phyloP scores from a whole-genome alignment of 2,888 invertebrate species.

The Argyra leucocephala region DNA sequence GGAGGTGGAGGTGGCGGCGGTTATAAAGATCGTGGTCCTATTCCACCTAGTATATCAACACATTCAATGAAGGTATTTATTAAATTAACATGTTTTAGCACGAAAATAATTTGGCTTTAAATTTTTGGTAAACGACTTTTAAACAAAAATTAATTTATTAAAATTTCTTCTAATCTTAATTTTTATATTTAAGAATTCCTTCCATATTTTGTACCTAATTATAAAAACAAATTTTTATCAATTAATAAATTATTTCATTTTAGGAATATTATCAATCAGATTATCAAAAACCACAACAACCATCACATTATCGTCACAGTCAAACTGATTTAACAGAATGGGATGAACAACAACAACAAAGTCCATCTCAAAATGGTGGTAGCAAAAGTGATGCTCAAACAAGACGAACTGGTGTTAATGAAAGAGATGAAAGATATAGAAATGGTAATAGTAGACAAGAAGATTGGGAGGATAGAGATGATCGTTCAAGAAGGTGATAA shows the following conservation, averaged over 20 bases:
- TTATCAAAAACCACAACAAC: slow-evolving; percentile 35
- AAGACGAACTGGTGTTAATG: slow-evolving; percentile 35
- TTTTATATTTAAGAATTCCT: slow-evolving; percentile 9
- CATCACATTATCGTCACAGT: slow-evolving; percentile 44
- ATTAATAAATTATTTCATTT: background rate
- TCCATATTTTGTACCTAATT: background rate
- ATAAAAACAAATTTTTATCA: background rate
- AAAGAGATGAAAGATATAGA: slow-evolving; percentile 33
- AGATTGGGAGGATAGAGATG: slow-evolving; percentile 37
- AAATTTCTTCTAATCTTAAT: background rate
- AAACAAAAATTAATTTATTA: background rate
- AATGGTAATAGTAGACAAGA: slow-evolving; percentile 39
- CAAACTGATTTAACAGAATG: slow-evolving; percentile 45
- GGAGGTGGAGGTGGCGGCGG: slow-evolving; percentile 32
- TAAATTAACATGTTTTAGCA: background rate
- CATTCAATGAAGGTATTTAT: slow-evolving; percentile 60
- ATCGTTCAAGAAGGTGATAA: slow-evolving; percentile 27
- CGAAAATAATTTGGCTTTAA: no score
- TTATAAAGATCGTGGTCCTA: slow-evolving; percentile 47
- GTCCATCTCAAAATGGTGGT: slow-evolving; percentile 40
- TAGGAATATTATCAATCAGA: slow-evolving; percentile 53
- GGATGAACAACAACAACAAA: slow-evolving; percentile 40
- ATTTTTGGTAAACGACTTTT: no score
- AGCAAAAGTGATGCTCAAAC: slow-evolving; percentile 28
- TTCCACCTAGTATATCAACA: slow-evolving; percentile 60